Conservation (phyloP, 35 echinoderm and acorn worm genomes). For the Nesometra sesokonis region DNA sequence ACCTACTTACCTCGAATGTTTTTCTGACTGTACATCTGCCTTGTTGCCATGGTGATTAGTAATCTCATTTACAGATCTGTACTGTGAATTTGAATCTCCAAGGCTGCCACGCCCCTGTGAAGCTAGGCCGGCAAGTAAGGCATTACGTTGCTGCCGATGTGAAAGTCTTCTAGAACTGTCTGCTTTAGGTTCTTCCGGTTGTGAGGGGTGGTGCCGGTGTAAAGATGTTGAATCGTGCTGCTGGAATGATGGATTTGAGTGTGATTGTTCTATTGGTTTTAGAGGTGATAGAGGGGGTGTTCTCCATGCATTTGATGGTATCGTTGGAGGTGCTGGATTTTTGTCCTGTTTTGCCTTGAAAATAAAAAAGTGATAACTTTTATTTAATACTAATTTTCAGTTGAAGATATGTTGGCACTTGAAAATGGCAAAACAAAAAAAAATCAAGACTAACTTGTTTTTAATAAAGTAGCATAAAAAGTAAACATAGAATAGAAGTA, state of each 20-base stretch:
- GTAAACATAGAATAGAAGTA: too few species aligned
- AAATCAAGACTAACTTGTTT: too few species aligned
- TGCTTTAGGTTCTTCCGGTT: neutral
- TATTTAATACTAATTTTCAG: neutral
- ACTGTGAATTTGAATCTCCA: neutral
- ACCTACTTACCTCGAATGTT: neutral
- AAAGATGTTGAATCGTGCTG: constrained; percentile 3
- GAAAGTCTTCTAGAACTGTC: constrained; percentile 6
- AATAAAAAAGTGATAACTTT: neutral
- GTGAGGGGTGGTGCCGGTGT: neutral
- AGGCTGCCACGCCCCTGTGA: neutral
- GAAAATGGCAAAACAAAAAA: too few species aligned
- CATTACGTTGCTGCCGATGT: neutral
- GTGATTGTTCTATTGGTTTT: constrained; percentile 3
- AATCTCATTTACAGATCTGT: neutral
- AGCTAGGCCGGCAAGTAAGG: neutral
- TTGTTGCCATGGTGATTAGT: neutral
- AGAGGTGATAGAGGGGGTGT: constrained; percentile 87
- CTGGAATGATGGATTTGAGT: neutral
- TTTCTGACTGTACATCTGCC: neutral
- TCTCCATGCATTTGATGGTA: constrained; percentile 85
- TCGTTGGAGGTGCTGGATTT: constrained; percentile 45
- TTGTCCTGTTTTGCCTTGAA: neutral
- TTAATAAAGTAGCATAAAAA: too few species aligned
- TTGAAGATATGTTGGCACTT: too few species aligned